Conservation (phyloP, 2,888 invertebrate species). For the Acronicta aceris region DNA sequence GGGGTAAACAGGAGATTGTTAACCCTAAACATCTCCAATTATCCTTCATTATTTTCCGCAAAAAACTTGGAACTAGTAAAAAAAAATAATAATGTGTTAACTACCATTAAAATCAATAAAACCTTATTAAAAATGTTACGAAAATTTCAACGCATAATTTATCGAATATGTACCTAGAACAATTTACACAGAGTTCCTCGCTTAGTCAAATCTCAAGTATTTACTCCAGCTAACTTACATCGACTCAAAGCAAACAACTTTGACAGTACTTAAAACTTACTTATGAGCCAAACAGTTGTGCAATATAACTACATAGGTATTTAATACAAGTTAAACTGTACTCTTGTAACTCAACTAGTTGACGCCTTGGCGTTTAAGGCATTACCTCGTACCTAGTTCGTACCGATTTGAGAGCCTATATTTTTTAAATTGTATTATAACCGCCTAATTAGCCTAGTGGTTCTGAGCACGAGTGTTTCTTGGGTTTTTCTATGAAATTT, state of each 20-base stretch:
- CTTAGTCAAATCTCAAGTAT: slow-evolving; percentile 48
- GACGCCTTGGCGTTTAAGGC: not conserved
- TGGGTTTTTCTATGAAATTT: too few relatives aligned
- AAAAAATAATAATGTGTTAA: too few relatives aligned
- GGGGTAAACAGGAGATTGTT: too few relatives aligned
- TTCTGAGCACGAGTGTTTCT: too few relatives aligned
- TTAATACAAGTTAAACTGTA: slow-evolving; percentile 50
- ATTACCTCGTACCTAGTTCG: not conserved
- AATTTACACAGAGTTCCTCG: slow-evolving; percentile 21
- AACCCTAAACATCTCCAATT: too few relatives aligned
- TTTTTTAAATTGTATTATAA: too few relatives aligned
- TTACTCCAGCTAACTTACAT: slow-evolving; percentile 48
- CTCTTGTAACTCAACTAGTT: slow-evolving; percentile 44
- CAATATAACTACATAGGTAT: slow-evolving; percentile 36
- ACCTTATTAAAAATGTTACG: not conserved
- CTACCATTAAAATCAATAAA: too few relatives aligned
- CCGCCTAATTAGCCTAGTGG: too few relatives aligned
- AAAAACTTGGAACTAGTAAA: too few relatives aligned
- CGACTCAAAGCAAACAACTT: slow-evolving; percentile 47
- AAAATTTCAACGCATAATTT: not conserved
- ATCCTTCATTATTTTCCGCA: too few relatives aligned
- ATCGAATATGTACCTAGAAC: slow-evolving; percentile 8
- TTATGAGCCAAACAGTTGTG: slow-evolving; percentile 38
- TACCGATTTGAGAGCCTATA: not conserved
- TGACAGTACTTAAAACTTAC: slow-evolving; percentile 55